Evolutionary conservation across 2,113 vertebrate genomes (phyloP).

Genomic region (Aix galericulata): DNA sequence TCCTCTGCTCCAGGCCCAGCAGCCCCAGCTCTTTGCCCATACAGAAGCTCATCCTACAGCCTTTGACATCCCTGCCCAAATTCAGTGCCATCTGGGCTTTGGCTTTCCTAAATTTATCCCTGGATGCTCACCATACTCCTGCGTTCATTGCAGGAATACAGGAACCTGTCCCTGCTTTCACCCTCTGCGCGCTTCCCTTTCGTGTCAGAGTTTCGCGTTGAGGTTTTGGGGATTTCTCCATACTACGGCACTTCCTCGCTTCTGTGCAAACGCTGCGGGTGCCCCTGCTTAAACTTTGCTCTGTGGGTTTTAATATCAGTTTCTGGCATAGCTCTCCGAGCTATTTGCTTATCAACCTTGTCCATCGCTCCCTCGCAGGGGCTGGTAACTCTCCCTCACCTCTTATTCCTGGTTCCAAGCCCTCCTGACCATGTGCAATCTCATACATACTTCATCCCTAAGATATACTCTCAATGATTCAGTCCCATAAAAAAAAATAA

Average conservation of each 20-base stretch:
- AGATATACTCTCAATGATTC: neutral
- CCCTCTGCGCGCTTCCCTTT: neutral
- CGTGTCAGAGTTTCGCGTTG: neutral
- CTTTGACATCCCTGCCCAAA: neutral
- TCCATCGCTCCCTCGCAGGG: neutral
- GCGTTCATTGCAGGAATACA: neutral
- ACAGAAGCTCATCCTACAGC: neutral
- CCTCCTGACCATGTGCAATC: neutral
- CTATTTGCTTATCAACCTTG: neutral
- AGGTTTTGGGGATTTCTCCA: neutral
- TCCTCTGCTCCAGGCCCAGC: no score
- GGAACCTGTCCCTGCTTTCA: neutral
- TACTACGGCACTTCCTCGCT: neutral
- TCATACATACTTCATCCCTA: accelerated
- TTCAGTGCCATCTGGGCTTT: neutral
- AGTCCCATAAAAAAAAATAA: neutral
- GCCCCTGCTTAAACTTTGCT: neutral
- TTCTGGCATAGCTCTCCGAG: accelerated
- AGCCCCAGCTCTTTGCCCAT: no score
- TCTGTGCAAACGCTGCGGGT: neutral
- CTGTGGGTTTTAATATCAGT: neutral
- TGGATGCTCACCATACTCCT: neutral
- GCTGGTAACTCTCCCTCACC: neutral
- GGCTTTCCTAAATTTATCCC: neutral
- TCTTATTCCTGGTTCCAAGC: neutral